Conservation (phyloP, 2,888 invertebrate genomes). For the Copidosoma aretas region DNA sequence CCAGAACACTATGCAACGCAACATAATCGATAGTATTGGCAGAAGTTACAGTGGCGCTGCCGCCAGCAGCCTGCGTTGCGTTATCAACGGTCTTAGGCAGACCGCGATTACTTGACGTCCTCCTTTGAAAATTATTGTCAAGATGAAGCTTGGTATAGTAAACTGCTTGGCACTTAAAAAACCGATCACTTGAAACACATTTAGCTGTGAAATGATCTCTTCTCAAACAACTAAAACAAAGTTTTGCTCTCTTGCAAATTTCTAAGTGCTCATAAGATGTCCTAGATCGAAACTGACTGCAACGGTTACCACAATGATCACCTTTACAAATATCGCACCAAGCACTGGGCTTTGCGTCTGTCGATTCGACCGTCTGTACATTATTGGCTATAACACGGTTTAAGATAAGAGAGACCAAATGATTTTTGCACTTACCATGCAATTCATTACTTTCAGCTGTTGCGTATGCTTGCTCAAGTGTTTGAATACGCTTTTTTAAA, state of each 20-base stretch:
- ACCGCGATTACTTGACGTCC: neutral
- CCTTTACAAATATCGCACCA: neutral
- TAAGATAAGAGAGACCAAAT: neutral
- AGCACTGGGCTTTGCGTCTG: neutral
- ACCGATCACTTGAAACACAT: neutral
- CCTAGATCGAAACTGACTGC: neutral
- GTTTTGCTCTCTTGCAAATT: neutral
- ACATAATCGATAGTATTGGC: too few relatives aligned
- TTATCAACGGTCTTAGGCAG: neutral
- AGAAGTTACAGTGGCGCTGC: too few relatives aligned
- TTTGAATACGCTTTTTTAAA: neutral
- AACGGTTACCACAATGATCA: too few relatives aligned
- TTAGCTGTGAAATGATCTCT: neutral
- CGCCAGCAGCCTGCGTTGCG: neutral
- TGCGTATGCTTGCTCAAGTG: neutral
- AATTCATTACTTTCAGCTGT: neutral
- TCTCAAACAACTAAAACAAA: neutral
- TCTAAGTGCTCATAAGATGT: neutral
- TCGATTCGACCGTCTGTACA: neutral
- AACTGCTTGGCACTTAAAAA: neutral
- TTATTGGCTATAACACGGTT: neutral
- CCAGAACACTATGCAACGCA: too few relatives aligned
- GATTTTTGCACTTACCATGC: neutral
- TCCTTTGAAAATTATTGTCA: neutral
- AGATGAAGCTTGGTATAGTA: neutral